phyloP scores from a whole-genome alignment of 2,888 invertebrate genomes.

The Eurois occulta region DNA sequence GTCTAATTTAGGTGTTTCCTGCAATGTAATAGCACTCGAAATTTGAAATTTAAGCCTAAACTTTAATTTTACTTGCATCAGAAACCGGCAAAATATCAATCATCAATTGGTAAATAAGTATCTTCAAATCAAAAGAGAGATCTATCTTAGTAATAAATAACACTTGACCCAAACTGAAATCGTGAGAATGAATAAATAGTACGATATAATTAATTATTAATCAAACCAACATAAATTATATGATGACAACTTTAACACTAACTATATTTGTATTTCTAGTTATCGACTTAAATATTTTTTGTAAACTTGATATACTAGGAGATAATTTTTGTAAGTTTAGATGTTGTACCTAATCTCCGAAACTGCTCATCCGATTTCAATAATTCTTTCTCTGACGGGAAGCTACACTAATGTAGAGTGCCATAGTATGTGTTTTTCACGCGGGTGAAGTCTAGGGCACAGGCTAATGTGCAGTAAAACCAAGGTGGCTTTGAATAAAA shows the following conservation, averaged over 20 bases:
- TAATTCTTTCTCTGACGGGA: no score
- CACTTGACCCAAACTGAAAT: constrained; percentile 14
- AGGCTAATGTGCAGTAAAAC: not conserved
- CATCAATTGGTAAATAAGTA: not conserved
- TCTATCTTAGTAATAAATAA: not conserved
- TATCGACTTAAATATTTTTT: not conserved
- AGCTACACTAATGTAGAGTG: no score
- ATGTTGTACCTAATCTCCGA: no score
- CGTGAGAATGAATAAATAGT: constrained; percentile 18
- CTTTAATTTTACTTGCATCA: no score
- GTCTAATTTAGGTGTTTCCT: no score
- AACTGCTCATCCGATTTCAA: no score
- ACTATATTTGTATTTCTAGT: not conserved
- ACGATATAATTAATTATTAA: not conserved
- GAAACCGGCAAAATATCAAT: not conserved
- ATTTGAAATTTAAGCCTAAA: not conserved
- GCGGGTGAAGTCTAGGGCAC: no score
- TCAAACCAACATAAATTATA: constrained; percentile 4
- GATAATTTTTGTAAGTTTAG: no score
- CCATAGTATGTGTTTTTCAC: no score
- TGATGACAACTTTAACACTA: constrained; percentile 5
- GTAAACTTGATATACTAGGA: not conserved
- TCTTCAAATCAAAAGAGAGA: not conserved
- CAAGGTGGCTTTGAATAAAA: not conserved
- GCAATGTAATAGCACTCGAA: not conserved